A percentile compares a stretch with the other conserved stretches of the same genome.
Conservation (phyloP, 2,888 invertebrate species). For the Anoncus sp. region DNA sequence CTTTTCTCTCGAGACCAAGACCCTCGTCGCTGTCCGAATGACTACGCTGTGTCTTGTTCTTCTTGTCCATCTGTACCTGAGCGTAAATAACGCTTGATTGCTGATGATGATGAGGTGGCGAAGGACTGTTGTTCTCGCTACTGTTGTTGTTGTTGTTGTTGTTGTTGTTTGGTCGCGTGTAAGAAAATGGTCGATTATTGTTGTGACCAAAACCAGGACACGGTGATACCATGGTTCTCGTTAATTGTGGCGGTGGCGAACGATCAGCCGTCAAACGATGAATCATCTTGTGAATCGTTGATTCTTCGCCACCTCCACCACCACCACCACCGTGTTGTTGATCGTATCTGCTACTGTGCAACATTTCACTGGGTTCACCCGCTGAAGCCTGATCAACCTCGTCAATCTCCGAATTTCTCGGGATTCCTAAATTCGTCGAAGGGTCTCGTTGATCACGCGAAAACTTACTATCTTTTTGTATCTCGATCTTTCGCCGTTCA, state of each 20-base stretch:
- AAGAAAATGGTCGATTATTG: conserved; percentile 92
- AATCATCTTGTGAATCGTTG: conserved; percentile 91
- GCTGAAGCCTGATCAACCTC: conserved; percentile 68
- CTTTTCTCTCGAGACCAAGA: conserved; percentile 87
- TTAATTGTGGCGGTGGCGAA: conserved; percentile 87
- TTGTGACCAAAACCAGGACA: conserved; percentile 87
- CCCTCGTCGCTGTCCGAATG: conserved; percentile 92
- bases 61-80: conserved; percentile 86
- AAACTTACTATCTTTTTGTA: too few species aligned
- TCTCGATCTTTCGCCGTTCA: background rate
- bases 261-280: conserved; percentile 90
- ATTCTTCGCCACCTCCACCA: conserved; percentile 70
- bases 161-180: conserved; percentile 87
- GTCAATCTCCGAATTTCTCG: conserved; percentile 67
- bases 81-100: conserved; percentile 90
- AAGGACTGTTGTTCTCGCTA: conserved; percentile 73
- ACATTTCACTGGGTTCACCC: conserved; percentile 70
- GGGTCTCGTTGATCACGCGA: conserved; percentile 37
- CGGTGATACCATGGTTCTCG: conserved; percentile 86
- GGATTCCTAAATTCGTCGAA: conserved; percentile 61
- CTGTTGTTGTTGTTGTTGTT: conserved; percentile 79
- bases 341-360: conserved; percentile 80
- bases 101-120: conserved; percentile 83
- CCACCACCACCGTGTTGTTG: conserved; percentile 66
- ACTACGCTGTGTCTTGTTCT: conserved; percentile 84